Percentiles rank a stretch among this genome's conserved stretches.
Conservation (phyloP, 1,140 invertebrate genomes). For the Neodiprion lecontei region DNA sequence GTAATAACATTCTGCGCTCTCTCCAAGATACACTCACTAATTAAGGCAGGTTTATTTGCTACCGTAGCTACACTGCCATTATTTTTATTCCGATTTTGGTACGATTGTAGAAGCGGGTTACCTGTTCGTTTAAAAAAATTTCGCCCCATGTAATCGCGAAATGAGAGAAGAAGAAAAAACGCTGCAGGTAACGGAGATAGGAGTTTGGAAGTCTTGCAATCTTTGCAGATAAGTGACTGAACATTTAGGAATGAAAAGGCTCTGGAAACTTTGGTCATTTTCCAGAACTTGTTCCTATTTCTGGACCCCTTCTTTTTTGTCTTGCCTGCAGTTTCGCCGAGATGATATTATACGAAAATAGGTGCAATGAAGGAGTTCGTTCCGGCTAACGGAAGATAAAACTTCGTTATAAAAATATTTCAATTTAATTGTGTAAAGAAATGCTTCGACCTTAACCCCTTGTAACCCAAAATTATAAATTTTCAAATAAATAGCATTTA, state of each 20-base stretch:
- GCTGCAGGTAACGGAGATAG: not conserved
- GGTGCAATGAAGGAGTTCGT: not conserved
- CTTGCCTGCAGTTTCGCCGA: not conserved
- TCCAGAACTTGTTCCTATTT: not conserved
- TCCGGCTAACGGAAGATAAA: not conserved
- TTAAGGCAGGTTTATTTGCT: not conserved
- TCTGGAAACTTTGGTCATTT: slow-evolving; percentile 2
- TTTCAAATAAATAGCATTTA: too few relatives aligned
- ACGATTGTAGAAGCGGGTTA: not conserved
- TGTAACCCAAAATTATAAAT: too few relatives aligned
- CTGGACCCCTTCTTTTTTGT: not conserved
- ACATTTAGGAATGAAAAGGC: slow-evolving; percentile 1
- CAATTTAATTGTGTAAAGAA: too few relatives aligned
- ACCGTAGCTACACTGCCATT: not conserved
- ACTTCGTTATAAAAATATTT: not conserved
- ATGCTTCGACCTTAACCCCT: too few relatives aligned
- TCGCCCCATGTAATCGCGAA: not conserved
- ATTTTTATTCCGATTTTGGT: not conserved
- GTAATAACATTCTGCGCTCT: not conserved
- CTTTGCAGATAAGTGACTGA: not conserved
- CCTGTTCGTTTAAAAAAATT: not conserved
- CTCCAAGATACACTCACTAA: not conserved
- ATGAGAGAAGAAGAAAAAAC: not conserved
- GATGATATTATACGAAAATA: not conserved
- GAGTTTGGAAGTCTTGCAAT: not conserved